Evolutionary conservation across 2,888 invertebrate species (phyloP).

Genomic region (Sepioteuthis lessoniana): DNA sequence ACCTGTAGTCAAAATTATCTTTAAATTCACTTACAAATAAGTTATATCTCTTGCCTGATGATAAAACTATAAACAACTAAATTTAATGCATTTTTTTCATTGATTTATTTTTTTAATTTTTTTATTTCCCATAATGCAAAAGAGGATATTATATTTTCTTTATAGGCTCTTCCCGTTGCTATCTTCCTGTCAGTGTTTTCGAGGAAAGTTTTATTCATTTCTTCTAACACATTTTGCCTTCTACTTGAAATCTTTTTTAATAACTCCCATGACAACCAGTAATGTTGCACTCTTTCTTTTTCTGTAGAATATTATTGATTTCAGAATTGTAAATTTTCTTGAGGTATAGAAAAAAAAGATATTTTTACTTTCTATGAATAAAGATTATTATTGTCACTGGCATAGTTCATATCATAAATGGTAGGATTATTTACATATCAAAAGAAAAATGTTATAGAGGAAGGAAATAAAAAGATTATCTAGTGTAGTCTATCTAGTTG

Average conservation of each 20-base stretch:
- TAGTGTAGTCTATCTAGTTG: no score
- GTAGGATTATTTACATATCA: no score
- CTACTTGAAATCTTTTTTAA: not conserved
- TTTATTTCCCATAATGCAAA: not conserved
- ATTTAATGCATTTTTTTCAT: not conserved
- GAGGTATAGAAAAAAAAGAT: not conserved
- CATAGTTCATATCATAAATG: no score
- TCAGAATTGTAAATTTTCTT: not conserved
- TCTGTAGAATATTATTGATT: not conserved
- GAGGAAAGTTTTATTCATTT: not conserved
- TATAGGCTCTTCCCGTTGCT: not conserved
- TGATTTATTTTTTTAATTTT: not conserved
- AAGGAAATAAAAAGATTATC: no score
- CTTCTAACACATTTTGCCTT: not conserved
- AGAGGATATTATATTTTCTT: not conserved
- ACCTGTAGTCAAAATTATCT: constrained; percentile 3
- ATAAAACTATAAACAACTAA: constrained; percentile 33
- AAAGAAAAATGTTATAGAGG: no score
- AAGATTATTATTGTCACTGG: not conserved
- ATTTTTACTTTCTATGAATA: not conserved
- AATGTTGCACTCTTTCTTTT: not conserved
- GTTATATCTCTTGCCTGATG: not conserved
- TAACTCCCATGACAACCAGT: not conserved
- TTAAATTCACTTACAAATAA: constrained; percentile 4
- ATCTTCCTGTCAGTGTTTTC: not conserved